Evolutionary conservation across 1,140 invertebrate species (phyloP).

Genomic region (Cherax quadricarinatus): DNA sequence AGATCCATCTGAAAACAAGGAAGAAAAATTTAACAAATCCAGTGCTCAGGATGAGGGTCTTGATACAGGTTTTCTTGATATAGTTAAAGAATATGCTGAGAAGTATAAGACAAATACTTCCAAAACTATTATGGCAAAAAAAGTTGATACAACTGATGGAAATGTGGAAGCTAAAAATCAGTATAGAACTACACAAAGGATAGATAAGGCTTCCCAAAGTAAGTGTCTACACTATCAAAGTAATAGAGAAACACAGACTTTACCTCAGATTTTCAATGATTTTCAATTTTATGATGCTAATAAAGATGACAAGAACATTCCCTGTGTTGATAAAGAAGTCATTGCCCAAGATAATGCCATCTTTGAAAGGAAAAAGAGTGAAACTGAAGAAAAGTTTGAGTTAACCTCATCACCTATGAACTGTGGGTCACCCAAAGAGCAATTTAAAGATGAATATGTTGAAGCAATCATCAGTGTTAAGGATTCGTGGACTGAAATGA

Average conservation of each 20-base stretch:
- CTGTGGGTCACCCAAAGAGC: too few relatives aligned
- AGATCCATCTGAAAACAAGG: not conserved
- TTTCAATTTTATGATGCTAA: not conserved
- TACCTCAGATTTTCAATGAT: not conserved
- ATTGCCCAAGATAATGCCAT: not conserved
- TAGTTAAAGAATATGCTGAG: conserved; percentile 38
- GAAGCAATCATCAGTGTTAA: not conserved
- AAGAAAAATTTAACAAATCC: not conserved
- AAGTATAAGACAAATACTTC: conserved; percentile 27
- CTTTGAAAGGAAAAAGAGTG: not conserved
- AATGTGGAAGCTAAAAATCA: not conserved
- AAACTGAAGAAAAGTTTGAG: not conserved
- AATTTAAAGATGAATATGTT: not conserved
- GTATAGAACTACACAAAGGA: conserved; percentile 21
- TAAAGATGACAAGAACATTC: too few relatives aligned
- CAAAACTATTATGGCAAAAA: conserved; percentile 11
- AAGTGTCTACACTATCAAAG: not conserved
- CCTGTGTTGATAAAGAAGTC: not conserved
- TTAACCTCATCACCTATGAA: not conserved
- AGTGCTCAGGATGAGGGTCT: not conserved
- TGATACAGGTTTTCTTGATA: conserved; percentile 34
- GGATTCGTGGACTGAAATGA: conserved; percentile 13
- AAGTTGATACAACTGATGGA: not conserved
- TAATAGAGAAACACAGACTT: conserved; percentile 19
- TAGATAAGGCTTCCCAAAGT: not conserved